Evolutionary conservation across 2,888 invertebrate genomes (phyloP).

Genomic region (Sisyra terminalis): DNA sequence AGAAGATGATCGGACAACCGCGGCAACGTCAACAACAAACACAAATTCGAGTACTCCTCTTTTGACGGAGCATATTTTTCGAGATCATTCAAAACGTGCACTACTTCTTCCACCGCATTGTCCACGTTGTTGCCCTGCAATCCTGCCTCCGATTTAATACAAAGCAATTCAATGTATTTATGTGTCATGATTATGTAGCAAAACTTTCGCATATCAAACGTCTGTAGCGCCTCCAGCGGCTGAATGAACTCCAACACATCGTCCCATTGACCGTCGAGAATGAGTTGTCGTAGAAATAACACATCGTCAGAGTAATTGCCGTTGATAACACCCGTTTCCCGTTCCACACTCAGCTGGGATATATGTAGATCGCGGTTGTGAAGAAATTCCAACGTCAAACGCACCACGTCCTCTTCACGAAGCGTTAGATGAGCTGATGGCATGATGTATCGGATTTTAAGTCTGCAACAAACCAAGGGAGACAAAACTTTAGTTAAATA

Average conservation of each 20-base stretch:
- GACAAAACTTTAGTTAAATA: no score
- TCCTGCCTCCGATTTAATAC: slow-evolving; percentile 87
- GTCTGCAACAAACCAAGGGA: not conserved
- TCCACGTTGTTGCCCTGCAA: slow-evolving; percentile 66
- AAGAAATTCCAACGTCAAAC: slow-evolving; percentile 69
- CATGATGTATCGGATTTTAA: slow-evolving; percentile 40
- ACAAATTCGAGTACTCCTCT: slow-evolving; percentile 87
- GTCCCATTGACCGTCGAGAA: slow-evolving; percentile 96
- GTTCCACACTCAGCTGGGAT: slow-evolving; percentile 74
- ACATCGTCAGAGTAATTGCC: slow-evolving; percentile 88
- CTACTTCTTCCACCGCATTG: slow-evolving; percentile 86
- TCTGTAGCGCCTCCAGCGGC: slow-evolving; percentile 66
- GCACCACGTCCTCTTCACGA: slow-evolving; percentile 79
- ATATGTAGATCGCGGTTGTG: slow-evolving; percentile 85
- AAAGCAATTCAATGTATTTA: slow-evolving; percentile 84
- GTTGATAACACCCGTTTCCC: slow-evolving; percentile 91
- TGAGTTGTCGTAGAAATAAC: slow-evolving; percentile 82
- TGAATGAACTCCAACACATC: slow-evolving; percentile 92
- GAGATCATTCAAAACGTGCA: slow-evolving; percentile 75
- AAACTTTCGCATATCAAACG: slow-evolving; percentile 72
- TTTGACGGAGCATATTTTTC: slow-evolving; percentile 80
- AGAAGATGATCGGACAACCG: slow-evolving; percentile 81
- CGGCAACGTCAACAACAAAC: slow-evolving; percentile 80
- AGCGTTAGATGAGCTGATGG: slow-evolving; percentile 71
- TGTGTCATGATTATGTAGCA: slow-evolving; percentile 78